A percentile compares a stretch with the other conserved stretches of the same genome.
These are phyloP conservation scores for Ailuropoda melanoleuca DNA, from an alignment of 2,113 vertebrate genomes.

Conservation along the genomic window DNA sequence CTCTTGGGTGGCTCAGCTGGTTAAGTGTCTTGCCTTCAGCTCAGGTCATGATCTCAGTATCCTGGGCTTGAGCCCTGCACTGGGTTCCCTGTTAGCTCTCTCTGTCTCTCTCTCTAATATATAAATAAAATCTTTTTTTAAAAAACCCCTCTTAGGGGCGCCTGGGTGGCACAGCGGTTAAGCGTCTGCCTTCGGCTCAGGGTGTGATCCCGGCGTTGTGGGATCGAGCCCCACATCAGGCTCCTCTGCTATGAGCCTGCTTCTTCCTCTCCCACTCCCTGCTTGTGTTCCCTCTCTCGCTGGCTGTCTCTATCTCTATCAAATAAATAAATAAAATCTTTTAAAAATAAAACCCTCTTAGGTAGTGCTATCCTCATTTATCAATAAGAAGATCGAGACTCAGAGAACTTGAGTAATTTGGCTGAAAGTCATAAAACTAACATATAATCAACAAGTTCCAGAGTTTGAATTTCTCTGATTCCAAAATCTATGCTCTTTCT, in stretches of 20 bases:
- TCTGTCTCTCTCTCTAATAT: not conserved
- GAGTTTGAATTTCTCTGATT: constrained; percentile 5
- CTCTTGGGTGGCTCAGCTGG: not conserved
- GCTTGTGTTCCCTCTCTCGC: no score
- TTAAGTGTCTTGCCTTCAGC: not conserved
- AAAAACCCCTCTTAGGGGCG: not conserved
- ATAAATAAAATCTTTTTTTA: not conserved
- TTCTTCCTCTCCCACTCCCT: no score
- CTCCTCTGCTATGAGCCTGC: no score
- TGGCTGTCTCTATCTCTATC: not conserved
- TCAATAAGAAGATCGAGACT: not conserved
- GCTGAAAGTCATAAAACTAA: not conserved
- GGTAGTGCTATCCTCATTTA: not conserved
- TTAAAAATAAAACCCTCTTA: not conserved
- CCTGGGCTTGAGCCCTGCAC: not conserved
- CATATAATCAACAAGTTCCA: not conserved
- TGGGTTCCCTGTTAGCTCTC: not conserved
- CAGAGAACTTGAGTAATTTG: not conserved
- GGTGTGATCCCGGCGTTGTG: no score
- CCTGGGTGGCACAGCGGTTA: no score
- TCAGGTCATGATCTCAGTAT: not conserved
- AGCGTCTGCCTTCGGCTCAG: no score
- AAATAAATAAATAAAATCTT: not conserved
- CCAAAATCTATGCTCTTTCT: not conserved
- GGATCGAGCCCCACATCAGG: no score